A percentile compares a stretch with the other conserved stretches of the same genome.
Conservation (phyloP, 2,113 vertebrate species). For the Amphiprion ocellaris region DNA sequence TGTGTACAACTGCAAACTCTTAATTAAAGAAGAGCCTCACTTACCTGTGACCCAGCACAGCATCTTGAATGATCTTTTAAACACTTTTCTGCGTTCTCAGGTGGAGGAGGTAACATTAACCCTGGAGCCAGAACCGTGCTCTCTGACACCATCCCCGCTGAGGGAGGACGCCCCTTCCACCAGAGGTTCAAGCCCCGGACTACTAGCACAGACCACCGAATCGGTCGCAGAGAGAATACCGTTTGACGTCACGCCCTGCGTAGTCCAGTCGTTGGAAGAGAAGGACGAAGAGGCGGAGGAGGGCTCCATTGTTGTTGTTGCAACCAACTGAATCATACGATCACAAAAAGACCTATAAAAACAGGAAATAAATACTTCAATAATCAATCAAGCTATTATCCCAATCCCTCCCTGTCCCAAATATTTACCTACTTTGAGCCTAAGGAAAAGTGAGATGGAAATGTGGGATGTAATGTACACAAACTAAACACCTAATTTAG, state of each 20-base stretch:
- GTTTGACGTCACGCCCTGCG: slow-evolving; percentile 91
- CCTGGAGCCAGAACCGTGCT: slow-evolving; percentile 89
- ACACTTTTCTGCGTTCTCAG: slow-evolving; percentile 56
- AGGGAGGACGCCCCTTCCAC: slow-evolving; percentile 84
- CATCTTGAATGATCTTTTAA: not conserved
- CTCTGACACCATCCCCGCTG: slow-evolving; percentile 81
- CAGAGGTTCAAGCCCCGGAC: slow-evolving; percentile 79
- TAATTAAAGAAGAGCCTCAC: not conserved
- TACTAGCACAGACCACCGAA: slow-evolving; percentile 59
- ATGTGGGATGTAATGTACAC: slow-evolving; percentile 53
- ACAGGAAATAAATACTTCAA: slow-evolving; percentile 69
- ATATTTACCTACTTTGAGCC: slow-evolving; percentile 65
- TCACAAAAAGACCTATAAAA: slow-evolving; percentile 14
- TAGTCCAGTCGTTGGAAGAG: slow-evolving; percentile 91
- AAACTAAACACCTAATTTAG: slow-evolving; percentile 41
- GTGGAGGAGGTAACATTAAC: slow-evolving; percentile 92
- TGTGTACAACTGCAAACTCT: no score
- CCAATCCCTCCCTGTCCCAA: slow-evolving; percentile 46
- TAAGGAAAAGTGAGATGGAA: slow-evolving; percentile 30
- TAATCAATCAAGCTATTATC: slow-evolving; percentile 79
- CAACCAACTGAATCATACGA: slow-evolving; percentile 76
- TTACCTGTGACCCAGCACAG: not conserved
- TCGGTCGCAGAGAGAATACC: slow-evolving; percentile 85
- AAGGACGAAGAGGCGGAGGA: slow-evolving; percentile 88
- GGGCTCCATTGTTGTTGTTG: slow-evolving; percentile 63